Base-by-base conservation (phyloP, 1,140 invertebrate species). In the Scaptomyza graminum region DNA sequence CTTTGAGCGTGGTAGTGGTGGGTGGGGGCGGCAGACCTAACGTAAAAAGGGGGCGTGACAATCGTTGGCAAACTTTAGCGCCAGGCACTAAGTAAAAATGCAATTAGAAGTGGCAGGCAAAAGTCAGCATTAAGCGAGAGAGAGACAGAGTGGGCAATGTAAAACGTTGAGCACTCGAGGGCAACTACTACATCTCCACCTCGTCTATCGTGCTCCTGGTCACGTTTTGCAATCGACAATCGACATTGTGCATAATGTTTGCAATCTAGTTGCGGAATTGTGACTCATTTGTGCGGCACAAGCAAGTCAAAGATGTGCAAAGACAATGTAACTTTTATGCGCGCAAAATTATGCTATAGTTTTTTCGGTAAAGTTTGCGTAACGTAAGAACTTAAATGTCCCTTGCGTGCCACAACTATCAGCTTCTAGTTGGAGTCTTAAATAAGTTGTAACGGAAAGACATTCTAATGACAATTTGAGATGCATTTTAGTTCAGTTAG, bases 81-180 rank as follows among this genome's bases (percentile, higher is more conserved):
- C 60, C 46, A 8, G 50, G 44, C 63, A 87, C 74, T 87, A 88
- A 88, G 78, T 87, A 87, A 88, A 87, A 87, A 88, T 88, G 83
- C 82, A 87, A 87, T 87, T 87, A 87, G 78, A 87, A 76, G 43
- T 76, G 76, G 55, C 60, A 66, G 46, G 50, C 60, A 51, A 49
- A 57, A 74, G 59, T 70, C 70, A 55, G 37, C 31, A 34, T 34
- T 9, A 2, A 9, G 8, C 31, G 8, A 34, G 31, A 34, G 31
- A 2, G 31, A 34, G 31, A 28, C 5, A 5, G 28, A 34, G 31
- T 8, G 5, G 49, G 50, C 52, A 76, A 74, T 78, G 79, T 62
- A 67, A 79, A 79, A 62, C 64, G 54, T 47, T 15, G 31, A 43
- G 9, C 37, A 28, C 31, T 39, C 47, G 8, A 12, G 16, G 18